Evolutionary conservation across 2,797 vertebrate genomes (phyloP).

Genomic region (Periophthalmus magnuspinnatus): DNA sequence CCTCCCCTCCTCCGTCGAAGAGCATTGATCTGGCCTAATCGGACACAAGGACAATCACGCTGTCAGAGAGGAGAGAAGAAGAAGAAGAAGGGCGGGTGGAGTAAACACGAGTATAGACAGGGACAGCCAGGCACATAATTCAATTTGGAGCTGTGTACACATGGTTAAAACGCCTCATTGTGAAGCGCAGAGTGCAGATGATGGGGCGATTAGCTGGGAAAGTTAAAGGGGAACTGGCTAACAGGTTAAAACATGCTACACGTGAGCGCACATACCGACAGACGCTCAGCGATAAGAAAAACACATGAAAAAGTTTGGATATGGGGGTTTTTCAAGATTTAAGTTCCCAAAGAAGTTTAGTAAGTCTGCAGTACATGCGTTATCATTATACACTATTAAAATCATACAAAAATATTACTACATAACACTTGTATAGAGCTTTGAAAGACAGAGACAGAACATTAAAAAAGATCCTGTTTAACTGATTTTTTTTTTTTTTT

Average conservation of each 20-base stretch:
- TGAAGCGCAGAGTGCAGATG: constrained; percentile 17
- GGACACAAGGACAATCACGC: constrained; percentile 74
- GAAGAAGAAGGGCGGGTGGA: constrained; percentile 8
- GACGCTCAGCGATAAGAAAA: neutral
- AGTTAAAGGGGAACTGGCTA: neutral
- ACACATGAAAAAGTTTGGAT: neutral
- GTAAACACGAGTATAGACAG: constrained; percentile 30
- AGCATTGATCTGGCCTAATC: constrained; percentile 71
- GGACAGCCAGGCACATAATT: constrained; percentile 42
- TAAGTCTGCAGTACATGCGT: too few relatives aligned
- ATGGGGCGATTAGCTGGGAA: constrained; percentile 8
- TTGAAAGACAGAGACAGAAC: too few relatives aligned
- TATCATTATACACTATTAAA: too few relatives aligned
- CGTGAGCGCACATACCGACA: neutral
- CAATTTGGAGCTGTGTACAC: constrained; percentile 48
- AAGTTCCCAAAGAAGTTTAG: neutral
- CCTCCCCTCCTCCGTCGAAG: constrained; percentile 60
- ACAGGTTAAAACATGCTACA: neutral
- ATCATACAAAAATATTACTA: too few relatives aligned
- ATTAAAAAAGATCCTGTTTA: too few relatives aligned
- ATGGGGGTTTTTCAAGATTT: neutral
- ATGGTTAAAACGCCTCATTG: constrained; percentile 32
- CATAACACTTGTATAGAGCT: too few relatives aligned
- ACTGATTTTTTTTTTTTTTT: too few relatives aligned
- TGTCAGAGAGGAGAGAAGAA: constrained; percentile 32